Evolutionary conservation across 2,888 invertebrate species (phyloP).

Genomic region (Steinernema scapterisci): DNA sequence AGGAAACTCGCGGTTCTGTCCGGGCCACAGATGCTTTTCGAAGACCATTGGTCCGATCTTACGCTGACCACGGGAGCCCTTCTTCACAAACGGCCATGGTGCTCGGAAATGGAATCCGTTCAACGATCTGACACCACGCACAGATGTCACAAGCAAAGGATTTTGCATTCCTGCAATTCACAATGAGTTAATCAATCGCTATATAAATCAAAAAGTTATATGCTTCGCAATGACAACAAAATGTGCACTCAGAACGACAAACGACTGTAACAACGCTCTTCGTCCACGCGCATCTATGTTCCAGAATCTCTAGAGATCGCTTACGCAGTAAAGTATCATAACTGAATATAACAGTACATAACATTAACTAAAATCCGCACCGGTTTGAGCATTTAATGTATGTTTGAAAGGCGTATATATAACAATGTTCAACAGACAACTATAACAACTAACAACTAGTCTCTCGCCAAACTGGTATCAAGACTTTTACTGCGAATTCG

Average conservation of each 20-base stretch:
- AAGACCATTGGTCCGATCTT: constrained; percentile 61
- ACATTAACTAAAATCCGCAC: too few relatives aligned
- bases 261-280: too few relatives aligned
- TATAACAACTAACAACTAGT: too few relatives aligned
- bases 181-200: not conserved
- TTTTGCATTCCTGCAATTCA: not conserved
- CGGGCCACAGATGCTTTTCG: constrained; percentile 62
- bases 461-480: too few relatives aligned
- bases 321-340: too few relatives aligned
- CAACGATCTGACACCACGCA: constrained; percentile 56
- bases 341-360: too few relatives aligned
- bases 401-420: not conserved
- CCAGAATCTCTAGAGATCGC: too few relatives aligned
- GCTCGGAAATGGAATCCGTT: constrained; percentile 53
- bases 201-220: too few relatives aligned
- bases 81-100: constrained; percentile 66
- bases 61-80: constrained; percentile 58
- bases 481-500: not conserved
- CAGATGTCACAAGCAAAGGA: constrained; percentile 9
- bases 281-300: too few relatives aligned
- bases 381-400: not conserved
- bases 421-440: constrained; percentile 16
- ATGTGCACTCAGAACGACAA: too few relatives aligned
- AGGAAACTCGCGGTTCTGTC: constrained; percentile 62
- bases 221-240: too few relatives aligned